phyloP scores from a whole-genome alignment of 2,113 vertebrate species.

The Protomyctophum bolini region DNA sequence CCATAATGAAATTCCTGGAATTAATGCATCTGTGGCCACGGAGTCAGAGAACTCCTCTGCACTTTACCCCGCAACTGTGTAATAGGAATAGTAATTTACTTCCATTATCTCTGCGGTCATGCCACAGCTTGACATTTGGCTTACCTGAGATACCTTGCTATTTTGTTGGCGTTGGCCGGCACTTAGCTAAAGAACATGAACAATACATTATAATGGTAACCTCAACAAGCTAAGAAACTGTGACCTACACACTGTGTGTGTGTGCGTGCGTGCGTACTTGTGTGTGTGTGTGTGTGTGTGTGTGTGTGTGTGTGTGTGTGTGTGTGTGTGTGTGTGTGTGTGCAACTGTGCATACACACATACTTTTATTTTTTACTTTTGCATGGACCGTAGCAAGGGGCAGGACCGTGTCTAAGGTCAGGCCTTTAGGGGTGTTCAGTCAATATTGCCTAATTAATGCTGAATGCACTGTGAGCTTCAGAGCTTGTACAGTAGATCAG shows the following conservation, averaged over 20 bases:
- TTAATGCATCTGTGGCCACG: conserved; percentile 13
- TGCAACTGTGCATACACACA: conserved; percentile 43
- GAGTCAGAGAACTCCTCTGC: background rate
- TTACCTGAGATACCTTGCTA: background rate
- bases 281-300: no score
- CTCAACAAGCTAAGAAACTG: conserved; percentile 30
- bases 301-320: no score
- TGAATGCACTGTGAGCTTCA: no score
- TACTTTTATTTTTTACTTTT: background rate
- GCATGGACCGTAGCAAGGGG: no score
- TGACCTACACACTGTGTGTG: conserved; percentile 45
- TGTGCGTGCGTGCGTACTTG: no score
- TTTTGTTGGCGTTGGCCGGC: background rate
- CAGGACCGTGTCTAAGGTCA: no score
- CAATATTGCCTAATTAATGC: no score
- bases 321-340: no score
- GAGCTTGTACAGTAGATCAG: no score
- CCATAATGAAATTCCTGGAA: conserved; percentile 24
- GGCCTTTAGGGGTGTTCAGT: no score
- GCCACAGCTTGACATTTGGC: conserved; percentile 11
- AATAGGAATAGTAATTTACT: conserved; percentile 16
- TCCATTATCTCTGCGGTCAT: background rate
- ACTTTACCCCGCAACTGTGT: background rate
- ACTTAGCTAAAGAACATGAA: conserved; percentile 8
- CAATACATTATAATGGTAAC: background rate